These are phyloP conservation scores for Tenodera sinensis DNA, from an alignment of 2,888 invertebrate species.

Conservation along the genomic window DNA sequence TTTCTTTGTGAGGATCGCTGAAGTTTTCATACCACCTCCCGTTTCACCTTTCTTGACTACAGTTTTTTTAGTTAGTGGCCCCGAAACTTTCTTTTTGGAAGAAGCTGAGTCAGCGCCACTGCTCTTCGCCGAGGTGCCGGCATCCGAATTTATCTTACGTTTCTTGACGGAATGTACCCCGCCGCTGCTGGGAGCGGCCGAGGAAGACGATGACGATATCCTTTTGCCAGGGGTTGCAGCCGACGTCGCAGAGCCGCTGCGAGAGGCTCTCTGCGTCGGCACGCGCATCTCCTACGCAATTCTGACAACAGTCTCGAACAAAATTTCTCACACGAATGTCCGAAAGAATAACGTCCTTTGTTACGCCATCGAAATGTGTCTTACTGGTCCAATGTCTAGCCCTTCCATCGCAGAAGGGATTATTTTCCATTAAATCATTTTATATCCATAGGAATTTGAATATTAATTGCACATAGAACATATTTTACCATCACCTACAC, in stretches of 20 bases:
- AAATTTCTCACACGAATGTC: not conserved
- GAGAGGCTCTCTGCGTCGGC: not conserved
- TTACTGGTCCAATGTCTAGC: not conserved
- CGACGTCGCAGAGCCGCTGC: slow-evolving; percentile 5
- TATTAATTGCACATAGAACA: not conserved
- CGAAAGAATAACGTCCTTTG: not conserved
- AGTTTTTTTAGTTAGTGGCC: not conserved
- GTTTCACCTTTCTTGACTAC: not conserved
- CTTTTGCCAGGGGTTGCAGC: not conserved
- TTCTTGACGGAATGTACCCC: not conserved
- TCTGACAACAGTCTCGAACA: not conserved
- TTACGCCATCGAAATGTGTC: not conserved
- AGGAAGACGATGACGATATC: not conserved
- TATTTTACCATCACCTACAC: not conserved
- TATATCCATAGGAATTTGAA: not conserved
- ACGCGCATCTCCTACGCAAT: not conserved
- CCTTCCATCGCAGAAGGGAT: not conserved
- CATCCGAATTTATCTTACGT: not conserved
- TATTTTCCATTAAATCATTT: not conserved
- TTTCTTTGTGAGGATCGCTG: not conserved
- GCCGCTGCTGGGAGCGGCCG: not conserved
- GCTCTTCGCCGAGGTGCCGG: not conserved
- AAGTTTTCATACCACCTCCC: not conserved
- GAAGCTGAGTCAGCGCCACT: not conserved
- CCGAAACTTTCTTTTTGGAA: not conserved